A percentile compares a stretch with the other conserved stretches of the same genome.
These are phyloP conservation scores for Chromobotia macracanthus DNA, from an alignment of 2,797 vertebrate genomes.

Conservation along the genomic window DNA sequence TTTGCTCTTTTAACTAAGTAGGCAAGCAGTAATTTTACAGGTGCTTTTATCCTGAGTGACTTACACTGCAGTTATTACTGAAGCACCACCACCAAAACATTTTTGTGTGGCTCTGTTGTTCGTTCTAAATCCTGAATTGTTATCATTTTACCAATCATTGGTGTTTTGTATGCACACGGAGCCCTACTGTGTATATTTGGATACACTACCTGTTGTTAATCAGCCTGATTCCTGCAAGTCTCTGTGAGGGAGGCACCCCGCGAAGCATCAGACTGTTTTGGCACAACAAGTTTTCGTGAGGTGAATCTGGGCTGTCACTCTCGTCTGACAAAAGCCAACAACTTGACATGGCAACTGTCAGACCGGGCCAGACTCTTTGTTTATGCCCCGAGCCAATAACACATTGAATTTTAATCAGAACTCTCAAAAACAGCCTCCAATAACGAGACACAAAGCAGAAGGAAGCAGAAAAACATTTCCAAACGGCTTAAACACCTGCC, in stretches of 20 bases:
- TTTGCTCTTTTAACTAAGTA: too few relatives aligned
- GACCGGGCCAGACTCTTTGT: slow-evolving; percentile 59
- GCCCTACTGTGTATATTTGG: background rate
- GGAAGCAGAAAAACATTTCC: background rate
- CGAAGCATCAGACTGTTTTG: slow-evolving; percentile 24
- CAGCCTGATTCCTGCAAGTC: slow-evolving; percentile 24
- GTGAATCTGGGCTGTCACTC: slow-evolving; percentile 53
- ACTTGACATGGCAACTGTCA: slow-evolving; percentile 53
- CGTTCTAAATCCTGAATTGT: background rate
- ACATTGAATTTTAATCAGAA: slow-evolving; percentile 57
- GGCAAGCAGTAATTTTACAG: too few relatives aligned
- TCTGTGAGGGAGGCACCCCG: slow-evolving; percentile 14
- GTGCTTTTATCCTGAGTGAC: too few relatives aligned
- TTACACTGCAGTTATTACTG: too few relatives aligned
- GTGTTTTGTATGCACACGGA: slow-evolving; percentile 4
- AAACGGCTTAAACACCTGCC: background rate
- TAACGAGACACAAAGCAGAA: slow-evolving; percentile 20
- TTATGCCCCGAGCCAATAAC: slow-evolving; percentile 66
- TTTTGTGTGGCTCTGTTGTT: too few relatives aligned
- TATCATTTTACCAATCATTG: background rate
- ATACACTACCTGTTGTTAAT: slow-evolving; percentile 27
- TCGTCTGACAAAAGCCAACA: slow-evolving; percentile 64
- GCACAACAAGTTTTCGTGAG: slow-evolving; percentile 13
- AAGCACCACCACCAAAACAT: too few relatives aligned
- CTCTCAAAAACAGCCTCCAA: slow-evolving; percentile 60